Conservation (phyloP, 2,888 invertebrate genomes). For the Lottia scabra region DNA sequence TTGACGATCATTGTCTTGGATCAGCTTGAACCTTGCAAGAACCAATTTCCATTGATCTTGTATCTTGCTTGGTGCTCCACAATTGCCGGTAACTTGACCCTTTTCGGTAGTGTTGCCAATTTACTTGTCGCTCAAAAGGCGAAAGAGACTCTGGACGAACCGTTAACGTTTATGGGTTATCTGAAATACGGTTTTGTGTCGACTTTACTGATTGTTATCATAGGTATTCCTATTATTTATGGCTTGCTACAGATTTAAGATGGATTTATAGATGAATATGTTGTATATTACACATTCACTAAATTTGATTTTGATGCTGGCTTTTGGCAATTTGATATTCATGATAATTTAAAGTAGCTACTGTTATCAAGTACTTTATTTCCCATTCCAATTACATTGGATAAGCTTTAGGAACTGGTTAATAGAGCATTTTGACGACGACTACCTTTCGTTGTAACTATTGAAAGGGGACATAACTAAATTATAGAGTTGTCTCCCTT, state of each 20-base stretch:
- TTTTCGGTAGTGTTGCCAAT: constrained; percentile 42
- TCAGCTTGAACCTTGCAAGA: constrained; percentile 32
- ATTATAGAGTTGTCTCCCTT: too few relatives aligned
- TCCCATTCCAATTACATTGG: too few relatives aligned
- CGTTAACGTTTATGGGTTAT: constrained; percentile 25
- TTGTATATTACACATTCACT: too few relatives aligned
- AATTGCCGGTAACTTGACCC: constrained; percentile 41
- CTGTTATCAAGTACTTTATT: too few relatives aligned
- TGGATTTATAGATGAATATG: too few relatives aligned
- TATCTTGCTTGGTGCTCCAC: constrained; percentile 39
- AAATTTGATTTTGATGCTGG: too few relatives aligned
- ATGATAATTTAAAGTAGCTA: too few relatives aligned
- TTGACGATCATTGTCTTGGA: constrained; percentile 37
- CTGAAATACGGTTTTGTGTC: constrained; percentile 28
- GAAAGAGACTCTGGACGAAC: constrained; percentile 15
- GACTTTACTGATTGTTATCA: constrained; percentile 20
- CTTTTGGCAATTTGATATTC: too few relatives aligned
- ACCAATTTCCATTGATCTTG: constrained; percentile 33
- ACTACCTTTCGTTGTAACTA: too few relatives aligned
- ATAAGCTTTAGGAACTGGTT: too few relatives aligned
- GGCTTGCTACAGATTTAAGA: constrained; percentile 14
- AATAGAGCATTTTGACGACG: too few relatives aligned
- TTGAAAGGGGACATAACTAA: too few relatives aligned
- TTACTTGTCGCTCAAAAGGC: constrained; percentile 37
- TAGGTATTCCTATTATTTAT: constrained; percentile 29